Evolutionary conservation across 2,113 vertebrate genomes (phyloP).

Genomic region (Tor tambroides): DNA sequence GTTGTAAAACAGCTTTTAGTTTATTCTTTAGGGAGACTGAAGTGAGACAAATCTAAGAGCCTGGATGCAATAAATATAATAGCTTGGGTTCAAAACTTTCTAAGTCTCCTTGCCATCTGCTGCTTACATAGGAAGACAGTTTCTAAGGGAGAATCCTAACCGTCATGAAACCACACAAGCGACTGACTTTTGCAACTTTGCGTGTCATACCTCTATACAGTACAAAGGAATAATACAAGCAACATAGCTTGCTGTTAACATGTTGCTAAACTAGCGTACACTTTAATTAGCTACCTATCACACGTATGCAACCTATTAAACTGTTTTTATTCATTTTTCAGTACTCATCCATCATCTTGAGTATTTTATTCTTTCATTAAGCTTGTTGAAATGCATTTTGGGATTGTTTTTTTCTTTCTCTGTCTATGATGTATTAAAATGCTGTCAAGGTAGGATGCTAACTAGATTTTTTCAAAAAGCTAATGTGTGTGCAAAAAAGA

Average conservation of each 20-base stretch:
- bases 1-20: background rate
- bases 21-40: background rate
- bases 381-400: background rate
- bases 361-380: background rate
- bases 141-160: conserved; percentile 1
- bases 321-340: background rate
- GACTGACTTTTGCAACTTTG: background rate
- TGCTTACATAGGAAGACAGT: background rate
- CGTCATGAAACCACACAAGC: background rate
- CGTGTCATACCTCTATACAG: background rate
- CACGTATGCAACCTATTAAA: background rate
- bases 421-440: background rate
- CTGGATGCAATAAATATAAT: background rate
- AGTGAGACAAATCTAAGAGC: background rate
- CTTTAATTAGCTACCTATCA: background rate
- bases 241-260: background rate
- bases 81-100: background rate
- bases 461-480: background rate
- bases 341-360: no score
- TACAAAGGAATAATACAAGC: background rate
- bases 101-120: background rate
- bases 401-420: background rate
- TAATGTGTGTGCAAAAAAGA: background rate
- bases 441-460: background rate
- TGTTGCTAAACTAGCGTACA: no score